A percentile compares a stretch with the other conserved stretches of the same genome.
These are phyloP conservation scores for Chaetops frenatus DNA, from an alignment of 2,113 vertebrate species.

Conservation along the genomic window DNA sequence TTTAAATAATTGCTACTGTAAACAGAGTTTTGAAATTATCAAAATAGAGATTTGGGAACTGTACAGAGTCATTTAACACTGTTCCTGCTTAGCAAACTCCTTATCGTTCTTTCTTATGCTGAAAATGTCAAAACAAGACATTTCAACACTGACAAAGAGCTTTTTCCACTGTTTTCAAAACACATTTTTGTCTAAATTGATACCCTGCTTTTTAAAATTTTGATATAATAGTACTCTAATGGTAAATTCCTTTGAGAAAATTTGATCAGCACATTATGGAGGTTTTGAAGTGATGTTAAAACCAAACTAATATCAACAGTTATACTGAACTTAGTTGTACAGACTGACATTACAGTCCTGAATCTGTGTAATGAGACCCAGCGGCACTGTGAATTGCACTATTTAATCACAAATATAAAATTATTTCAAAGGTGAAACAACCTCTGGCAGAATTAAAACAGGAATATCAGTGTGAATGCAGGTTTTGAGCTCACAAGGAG, in stretches of 20 bases:
- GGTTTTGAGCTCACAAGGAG: background rate
- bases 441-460: background rate
- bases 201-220: background rate
- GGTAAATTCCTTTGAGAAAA: background rate
- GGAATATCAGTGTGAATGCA: background rate
- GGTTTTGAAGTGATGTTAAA: background rate
- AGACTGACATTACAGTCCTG: background rate
- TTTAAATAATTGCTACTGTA: background rate
- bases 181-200: constrained; percentile 15
- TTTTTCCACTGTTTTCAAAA: constrained; percentile 41
- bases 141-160: background rate
- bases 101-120: background rate
- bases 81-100: background rate
- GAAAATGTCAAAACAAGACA: constrained; percentile 45
- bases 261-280: background rate
- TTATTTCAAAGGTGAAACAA: background rate
- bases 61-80: background rate
- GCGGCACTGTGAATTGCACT: background rate
- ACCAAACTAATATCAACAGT: background rate
- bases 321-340: background rate
- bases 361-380: background rate
- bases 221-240: background rate
- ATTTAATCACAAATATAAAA: background rate
- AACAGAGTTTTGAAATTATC: background rate
- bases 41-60: background rate